Evolutionary conservation across 2,888 invertebrate species (phyloP), one percentile per base, ranked within the genome.

Genomic region (Mellilla xanthometata): DNA sequence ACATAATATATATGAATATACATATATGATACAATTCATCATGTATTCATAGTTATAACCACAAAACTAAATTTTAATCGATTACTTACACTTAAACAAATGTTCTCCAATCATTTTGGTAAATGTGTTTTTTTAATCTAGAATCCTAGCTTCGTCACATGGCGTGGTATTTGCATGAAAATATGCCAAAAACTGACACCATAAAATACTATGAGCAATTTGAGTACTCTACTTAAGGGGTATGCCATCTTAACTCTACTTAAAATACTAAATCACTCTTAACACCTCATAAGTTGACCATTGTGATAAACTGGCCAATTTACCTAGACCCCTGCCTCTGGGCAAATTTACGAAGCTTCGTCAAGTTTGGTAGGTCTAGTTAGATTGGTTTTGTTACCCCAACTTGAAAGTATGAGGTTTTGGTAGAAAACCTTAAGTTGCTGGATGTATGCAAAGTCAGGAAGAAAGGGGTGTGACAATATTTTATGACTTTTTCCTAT

Each of bases 231-330:
- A 40, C 41, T 36, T 56, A 55, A 60, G 58, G 65, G 68, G 62
- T 62, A 55, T 55, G 58, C 51, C 60, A 58, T 32, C 30, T 30
- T 42, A 59, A 55, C 58, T 66, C 64, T 68, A 68, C 72, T 71
- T 74, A 66, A 58, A 50, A 58, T 58, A 69, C 71, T 81, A 81
- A 78, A 81, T 81, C 80, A 81, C 68, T 54, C 72, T 81, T 73
- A 74, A 57, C 62, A 58, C 59, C 66, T 73, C 72, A 65, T 68
- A 65, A 72, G 72, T 63, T 73, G 71, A 65, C 65, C 66, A 70
- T 62, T 62, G 56, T 47, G 54, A 46, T 58, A 65, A 57, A 28
- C 28, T 36, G 30, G 15, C 77, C 72, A 74, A 26, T 46, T 36
- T 60, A 39, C 5, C 1, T 22, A 50, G 75, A 61, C 27, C 70